Base-by-base conservation (phyloP, 1,140 invertebrate genomes). In the Atta colombica region DNA sequence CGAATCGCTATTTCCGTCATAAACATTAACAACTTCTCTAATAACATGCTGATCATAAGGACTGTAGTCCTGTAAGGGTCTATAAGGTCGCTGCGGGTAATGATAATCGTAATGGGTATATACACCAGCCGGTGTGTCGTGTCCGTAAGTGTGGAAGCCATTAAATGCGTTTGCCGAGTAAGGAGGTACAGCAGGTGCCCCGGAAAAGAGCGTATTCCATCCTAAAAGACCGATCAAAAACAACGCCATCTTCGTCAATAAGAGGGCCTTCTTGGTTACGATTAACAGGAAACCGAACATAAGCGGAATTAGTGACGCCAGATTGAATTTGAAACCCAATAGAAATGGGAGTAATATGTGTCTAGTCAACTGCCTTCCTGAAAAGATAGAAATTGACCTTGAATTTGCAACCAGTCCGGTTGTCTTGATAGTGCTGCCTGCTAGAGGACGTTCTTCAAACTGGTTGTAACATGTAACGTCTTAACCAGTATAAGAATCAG, bases 291-390 rank as follows among this genome's bases (percentile, higher is more conserved):
- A 91, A 1, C 97, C 97, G 85, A 98, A 97, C 0, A 98, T 89
- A 78, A 98, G 93, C 0, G 97, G 97, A 18, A 98, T 93, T 61
- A 98, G 92, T 0, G 97, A 97, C 0, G 97, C 96, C 60, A 98
- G 92, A 87, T 97, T 97, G 92, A 98, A 97, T 94, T 98, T 98
- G 63, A 98, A 96, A 12, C 97, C 97, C 35, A 98, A 94, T 0
- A 98, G 95, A 92, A 98, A 96, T 31, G 97, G 97, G 53, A 98
- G 92, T 35, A 98, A 86, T 71, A 97, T 96, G 88, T 97, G 96
- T 77, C 96, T 96, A 51, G 97, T 96, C 86, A 98, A 87, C n/a
- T 97, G 91, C 39, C 97, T 96, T 91, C 96, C 97, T 98, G 95
- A 75, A 96, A 96, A 90, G 78, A 92, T 82, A 93, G n/a, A 93